Conservation (phyloP, 1,140 invertebrate species). For the Ips nitidus region DNA sequence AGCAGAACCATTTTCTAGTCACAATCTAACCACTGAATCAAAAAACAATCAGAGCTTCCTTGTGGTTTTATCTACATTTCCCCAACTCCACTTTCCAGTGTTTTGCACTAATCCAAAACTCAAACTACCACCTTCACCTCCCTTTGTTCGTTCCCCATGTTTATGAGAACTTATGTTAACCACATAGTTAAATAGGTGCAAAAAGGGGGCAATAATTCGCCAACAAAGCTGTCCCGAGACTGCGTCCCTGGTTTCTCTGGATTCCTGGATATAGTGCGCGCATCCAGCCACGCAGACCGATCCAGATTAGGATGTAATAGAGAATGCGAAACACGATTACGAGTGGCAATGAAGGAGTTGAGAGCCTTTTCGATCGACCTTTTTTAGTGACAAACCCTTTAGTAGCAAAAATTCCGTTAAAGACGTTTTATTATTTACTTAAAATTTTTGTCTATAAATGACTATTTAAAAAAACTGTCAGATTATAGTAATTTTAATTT, state of each 20-base stretch:
- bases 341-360: not conserved
- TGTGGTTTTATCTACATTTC: not conserved
- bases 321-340: constrained; percentile 1
- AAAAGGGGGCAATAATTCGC: not conserved
- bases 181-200: not conserved
- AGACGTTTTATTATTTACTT: not conserved
- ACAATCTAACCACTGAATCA: too few relatives aligned
- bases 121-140: too few relatives aligned
- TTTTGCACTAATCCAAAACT: too few relatives aligned
- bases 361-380: not conserved
- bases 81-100: not conserved
- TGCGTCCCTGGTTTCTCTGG: not conserved
- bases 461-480: too few relatives aligned
- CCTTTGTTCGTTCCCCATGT: not conserved
- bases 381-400: not conserved
- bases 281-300: not conserved
- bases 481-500: too few relatives aligned
- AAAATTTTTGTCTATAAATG: too few relatives aligned
- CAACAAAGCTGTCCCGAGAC: not conserved
- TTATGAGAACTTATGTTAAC: not conserved
- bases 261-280: not conserved
- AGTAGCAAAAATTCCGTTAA: not conserved
- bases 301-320: not conserved
- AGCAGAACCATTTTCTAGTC: too few relatives aligned
- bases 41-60: not conserved